Evolutionary conservation across 2,113 vertebrate species (phyloP), one percentile per base, ranked within the genome.

Genomic region (Oryzias javanicus): DNA sequence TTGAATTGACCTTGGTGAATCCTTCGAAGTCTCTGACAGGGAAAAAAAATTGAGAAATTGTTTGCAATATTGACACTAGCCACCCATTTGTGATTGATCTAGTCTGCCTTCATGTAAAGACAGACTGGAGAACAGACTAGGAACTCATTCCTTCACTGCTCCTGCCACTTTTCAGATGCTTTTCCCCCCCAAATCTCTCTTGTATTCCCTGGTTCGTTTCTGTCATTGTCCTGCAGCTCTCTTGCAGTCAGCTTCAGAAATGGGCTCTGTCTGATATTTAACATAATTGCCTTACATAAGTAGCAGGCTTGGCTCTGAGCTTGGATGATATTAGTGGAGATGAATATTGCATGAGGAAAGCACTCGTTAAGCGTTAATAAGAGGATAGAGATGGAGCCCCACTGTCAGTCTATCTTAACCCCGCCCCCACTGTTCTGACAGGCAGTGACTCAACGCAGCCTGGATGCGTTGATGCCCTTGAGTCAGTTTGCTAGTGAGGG

Each of bases 221-320:
- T 71, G 78, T 80, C 76, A 78, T 74, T 88, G 81, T 91, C 86
- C 81, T 67, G 69, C 68, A 84, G 83, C 85, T 82, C 80, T 84
- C 74, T 79, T 83, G 70, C 76, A 89, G 89, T 81, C 81, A 81
- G 64, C 79, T 70, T 83, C 65, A 78, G 81, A 85, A 84, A 84
- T 78, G 64, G 82, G 74, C 84, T 74, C 71, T 86, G 85, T 89
- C 84, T 90, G 85, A 90, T 88, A 87, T 89, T 92, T 91, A 91
- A 91, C 89, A 90, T 91, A 92, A 91, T 91, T 91, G 90, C 89
- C 90, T 91, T 91, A 91, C 90, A 91, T 91, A 91, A 91, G 89
- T 89, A 89, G 87, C 84, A 76, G 81, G 85, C 89, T 89, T 80
- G 67, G 82, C 86, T 88, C 86, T 57, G 79, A 86, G 88, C 89